Evolutionary conservation across 35 echinoderm and acorn worm genomes (phyloP).

Genomic region (Lytechinus variegatus): DNA sequence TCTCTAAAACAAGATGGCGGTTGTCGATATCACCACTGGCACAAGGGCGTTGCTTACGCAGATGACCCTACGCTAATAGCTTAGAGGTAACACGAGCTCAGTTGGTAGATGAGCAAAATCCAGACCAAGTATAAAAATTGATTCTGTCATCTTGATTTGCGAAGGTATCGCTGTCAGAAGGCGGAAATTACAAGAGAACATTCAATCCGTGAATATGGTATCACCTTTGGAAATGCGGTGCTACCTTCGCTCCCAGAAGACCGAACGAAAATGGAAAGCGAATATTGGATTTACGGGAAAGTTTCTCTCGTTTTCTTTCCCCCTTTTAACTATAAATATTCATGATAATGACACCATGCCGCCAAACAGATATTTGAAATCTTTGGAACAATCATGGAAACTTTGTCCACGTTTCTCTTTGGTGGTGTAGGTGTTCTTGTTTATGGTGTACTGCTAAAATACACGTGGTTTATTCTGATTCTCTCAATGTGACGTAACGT

Average conservation of each 20-base stretch:
- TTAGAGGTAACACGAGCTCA: background rate
- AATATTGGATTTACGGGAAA: conserved; percentile 4
- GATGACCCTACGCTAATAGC: background rate
- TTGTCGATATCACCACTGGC: background rate
- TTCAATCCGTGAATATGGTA: background rate
- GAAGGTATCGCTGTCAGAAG: background rate
- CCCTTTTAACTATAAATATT: background rate
- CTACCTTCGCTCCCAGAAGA: background rate
- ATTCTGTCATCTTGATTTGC: conserved; percentile 3
- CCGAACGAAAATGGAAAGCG: background rate
- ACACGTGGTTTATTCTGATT: background rate
- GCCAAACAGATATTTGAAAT: background rate
- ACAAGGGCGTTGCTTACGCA: conserved; percentile 5
- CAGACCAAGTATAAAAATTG: background rate
- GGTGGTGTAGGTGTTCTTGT: background rate
- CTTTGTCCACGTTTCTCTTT: background rate
- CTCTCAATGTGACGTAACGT: background rate
- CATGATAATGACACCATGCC: background rate
- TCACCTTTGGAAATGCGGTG: background rate
- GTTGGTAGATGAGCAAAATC: background rate
- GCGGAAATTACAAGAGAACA: background rate
- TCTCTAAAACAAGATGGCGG: background rate
- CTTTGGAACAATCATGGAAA: background rate
- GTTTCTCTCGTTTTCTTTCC: background rate
- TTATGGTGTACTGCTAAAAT: background rate